Evolutionary conservation across 2,797 vertebrate species (phyloP).

Genomic region (Denticeps clupeoides): DNA sequence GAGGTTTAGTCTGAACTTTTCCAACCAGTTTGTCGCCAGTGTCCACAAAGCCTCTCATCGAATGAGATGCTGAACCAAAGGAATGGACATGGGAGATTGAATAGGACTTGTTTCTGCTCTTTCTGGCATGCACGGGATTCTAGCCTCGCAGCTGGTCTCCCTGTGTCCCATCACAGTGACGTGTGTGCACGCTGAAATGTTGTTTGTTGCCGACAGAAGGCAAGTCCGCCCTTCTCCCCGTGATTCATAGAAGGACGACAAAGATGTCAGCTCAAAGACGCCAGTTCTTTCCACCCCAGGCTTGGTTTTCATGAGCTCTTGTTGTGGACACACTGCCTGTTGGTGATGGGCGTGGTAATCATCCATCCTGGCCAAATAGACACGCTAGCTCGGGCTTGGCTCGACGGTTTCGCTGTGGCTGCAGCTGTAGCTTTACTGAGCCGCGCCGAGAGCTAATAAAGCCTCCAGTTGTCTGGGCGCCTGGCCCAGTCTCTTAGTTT

Average conservation of each 20-base stretch:
- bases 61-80: no score
- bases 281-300: no score
- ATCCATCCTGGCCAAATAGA: conserved; percentile 7
- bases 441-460: conserved; percentile 6
- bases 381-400: background rate
- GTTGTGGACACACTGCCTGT: no score
- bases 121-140: conserved; percentile 10
- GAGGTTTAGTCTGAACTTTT: no score
- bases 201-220: conserved; percentile 16
- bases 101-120: conserved; percentile 1
- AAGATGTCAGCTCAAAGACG: no score
- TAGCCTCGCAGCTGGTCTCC: conserved; percentile 8
- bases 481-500: no score
- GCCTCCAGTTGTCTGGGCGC: conserved; percentile 9
- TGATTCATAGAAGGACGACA: no score
- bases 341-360: conserved; percentile 3
- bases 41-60: no score
- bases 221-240: background rate
- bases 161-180: background rate
- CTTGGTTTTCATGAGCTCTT: no score
- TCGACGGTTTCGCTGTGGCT: conserved; percentile 7
- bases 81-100: no score
- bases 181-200: conserved; percentile 10
- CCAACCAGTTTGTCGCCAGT: no score
- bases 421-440: conserved; percentile 15